A percentile compares a stretch with the other conserved stretches of the same genome.
Evolutionary conservation across 2,888 invertebrate species (phyloP).

Genomic region (Muschampia plurimacula): DNA sequence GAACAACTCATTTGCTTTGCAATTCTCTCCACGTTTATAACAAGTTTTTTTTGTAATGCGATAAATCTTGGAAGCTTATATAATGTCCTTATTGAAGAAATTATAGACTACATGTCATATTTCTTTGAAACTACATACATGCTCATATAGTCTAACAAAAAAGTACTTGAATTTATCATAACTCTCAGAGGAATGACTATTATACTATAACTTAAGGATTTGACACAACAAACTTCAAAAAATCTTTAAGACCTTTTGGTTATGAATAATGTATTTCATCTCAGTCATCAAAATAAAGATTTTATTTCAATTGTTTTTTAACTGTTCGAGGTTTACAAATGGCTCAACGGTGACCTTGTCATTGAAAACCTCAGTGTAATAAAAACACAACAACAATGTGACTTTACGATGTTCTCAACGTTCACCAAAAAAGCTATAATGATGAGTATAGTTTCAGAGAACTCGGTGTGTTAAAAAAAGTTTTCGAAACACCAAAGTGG

Average conservation of each 20-base stretch:
- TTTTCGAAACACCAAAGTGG: constrained; percentile 16
- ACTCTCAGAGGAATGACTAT: too few relatives aligned
- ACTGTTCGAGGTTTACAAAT: constrained; percentile 30
- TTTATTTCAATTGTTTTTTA: constrained; percentile 38
- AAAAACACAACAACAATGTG: constrained; percentile 46
- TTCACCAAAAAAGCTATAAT: constrained; percentile 27
- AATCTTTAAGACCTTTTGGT: constrained; percentile 5
- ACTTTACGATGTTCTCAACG: constrained; percentile 43
- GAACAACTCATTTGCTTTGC: constrained; percentile 31
- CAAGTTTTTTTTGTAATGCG: constrained; percentile 35
- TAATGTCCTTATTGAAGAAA: constrained; percentile 25
- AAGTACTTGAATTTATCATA: background rate
- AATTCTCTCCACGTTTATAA: constrained; percentile 32
- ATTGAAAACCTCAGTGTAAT: constrained; percentile 43
- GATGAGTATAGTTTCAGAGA: constrained; percentile 32
- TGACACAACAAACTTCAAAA: background rate
- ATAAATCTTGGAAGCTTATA: constrained; percentile 30
- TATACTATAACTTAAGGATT: too few relatives aligned
- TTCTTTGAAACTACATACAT: too few relatives aligned
- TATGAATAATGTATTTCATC: constrained; percentile 15
- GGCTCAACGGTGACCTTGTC: constrained; percentile 45
- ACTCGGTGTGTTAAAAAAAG: constrained; percentile 15
- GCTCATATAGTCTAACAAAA: background rate
- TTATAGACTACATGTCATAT: background rate
- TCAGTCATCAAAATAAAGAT: constrained; percentile 24